Conservation (phyloP, 2,888 invertebrate genomes). For the Sceliomorpha sp. region DNA sequence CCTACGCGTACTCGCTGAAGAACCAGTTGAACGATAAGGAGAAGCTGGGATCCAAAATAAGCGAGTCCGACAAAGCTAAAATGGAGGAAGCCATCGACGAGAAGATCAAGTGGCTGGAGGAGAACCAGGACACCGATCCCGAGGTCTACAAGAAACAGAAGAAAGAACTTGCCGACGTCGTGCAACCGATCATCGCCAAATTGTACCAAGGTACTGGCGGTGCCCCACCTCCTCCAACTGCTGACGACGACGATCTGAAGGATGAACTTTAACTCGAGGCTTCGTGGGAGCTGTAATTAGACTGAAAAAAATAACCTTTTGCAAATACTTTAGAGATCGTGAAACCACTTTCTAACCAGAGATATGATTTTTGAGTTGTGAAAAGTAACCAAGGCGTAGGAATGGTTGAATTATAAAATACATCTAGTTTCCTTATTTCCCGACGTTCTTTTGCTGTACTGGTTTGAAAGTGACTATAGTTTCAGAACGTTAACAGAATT, state of each 20-base stretch:
- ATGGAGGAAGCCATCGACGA: slow-evolving; percentile 98
- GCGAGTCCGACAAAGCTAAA: slow-evolving; percentile 94
- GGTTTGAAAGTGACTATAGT: too few relatives aligned
- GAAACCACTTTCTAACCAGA: slow-evolving; percentile 7
- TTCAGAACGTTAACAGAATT: too few relatives aligned
- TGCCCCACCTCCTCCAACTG: slow-evolving; percentile 86
- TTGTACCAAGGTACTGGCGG: slow-evolving; percentile 94
- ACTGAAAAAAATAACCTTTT: slow-evolving; percentile 67
- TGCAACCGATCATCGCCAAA: slow-evolving; percentile 98
- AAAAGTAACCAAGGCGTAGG: too few relatives aligned
- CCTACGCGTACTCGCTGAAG: slow-evolving; percentile 98
- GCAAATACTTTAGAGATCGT: slow-evolving; percentile 66
- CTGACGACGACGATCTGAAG: slow-evolving; percentile 88
- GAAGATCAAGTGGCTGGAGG: slow-evolving; percentile 98
- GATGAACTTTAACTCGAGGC: slow-evolving; percentile 89
- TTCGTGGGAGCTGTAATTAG: slow-evolving; percentile 69
- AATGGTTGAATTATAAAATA: too few relatives aligned
- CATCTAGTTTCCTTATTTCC: too few relatives aligned
- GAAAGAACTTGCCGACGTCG: slow-evolving; percentile 96
- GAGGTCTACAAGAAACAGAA: slow-evolving; percentile 97
- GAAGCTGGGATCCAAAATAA: slow-evolving; percentile 94
- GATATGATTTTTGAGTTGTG: too few relatives aligned
- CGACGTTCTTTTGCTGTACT: too few relatives aligned
- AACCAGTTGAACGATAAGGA: slow-evolving; percentile 98
- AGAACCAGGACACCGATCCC: slow-evolving; percentile 94